Conservation (phyloP, 1,140 invertebrate species). For the Solenopsis fugax region DNA sequence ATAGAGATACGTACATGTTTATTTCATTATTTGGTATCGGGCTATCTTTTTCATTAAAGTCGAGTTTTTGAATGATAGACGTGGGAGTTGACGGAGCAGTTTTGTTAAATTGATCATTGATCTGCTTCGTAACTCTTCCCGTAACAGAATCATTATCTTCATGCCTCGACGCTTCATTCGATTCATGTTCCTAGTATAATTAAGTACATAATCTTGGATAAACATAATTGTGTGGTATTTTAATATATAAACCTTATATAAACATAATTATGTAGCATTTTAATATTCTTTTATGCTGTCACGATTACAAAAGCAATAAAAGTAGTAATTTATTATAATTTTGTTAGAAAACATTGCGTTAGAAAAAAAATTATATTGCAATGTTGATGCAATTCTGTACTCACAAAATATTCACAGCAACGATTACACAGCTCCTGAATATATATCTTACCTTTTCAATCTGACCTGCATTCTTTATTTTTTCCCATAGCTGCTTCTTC, state of each 20-base stretch:
- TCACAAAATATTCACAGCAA: not conserved
- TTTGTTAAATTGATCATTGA: not conserved
- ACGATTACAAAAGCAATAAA: not conserved
- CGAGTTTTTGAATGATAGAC: slow-evolving; percentile 79
- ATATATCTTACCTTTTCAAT: slow-evolving; percentile 47
- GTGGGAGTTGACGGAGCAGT: not conserved
- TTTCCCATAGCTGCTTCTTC: slow-evolving; percentile 84
- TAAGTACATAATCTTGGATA: slow-evolving; percentile 31
- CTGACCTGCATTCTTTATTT: slow-evolving; percentile 47
- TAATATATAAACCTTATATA: too few species aligned
- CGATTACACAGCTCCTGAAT: not conserved
- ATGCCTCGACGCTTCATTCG: not conserved
- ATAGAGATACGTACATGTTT: slow-evolving; percentile 76
- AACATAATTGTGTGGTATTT: too few species aligned
- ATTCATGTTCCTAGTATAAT: slow-evolving; percentile 12
- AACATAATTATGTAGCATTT: not conserved
- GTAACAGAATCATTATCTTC: not conserved
- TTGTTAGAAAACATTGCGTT: not conserved
- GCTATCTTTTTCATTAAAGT: slow-evolving; percentile 74
- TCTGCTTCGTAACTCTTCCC: not conserved
- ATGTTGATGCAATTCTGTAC: not conserved
- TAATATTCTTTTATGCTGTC: not conserved
- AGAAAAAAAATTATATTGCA: not conserved
- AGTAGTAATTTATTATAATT: not conserved
- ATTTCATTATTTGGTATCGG: slow-evolving; percentile 73